Base-by-base conservation (phyloP, 2,797 vertebrate genomes). In the Danio tinwini region DNA sequence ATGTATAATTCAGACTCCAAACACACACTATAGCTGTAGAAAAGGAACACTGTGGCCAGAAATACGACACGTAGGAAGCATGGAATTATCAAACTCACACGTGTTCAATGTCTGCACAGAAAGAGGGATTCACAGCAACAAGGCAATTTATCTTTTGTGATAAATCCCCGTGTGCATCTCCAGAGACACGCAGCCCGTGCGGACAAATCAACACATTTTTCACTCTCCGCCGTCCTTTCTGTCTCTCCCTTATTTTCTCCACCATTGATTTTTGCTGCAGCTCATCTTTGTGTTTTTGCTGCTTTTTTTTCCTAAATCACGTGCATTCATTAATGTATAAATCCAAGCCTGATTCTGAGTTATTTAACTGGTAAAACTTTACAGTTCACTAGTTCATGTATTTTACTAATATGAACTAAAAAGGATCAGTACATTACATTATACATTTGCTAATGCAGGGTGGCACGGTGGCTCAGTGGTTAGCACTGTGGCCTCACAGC, bases 131-230 rank as follows among this genome's bases (percentile, higher is more conserved):
- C 80, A 74, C 83, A 77, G 86, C 83, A 86, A 85, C 85, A 67
- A 85, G 84, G 88, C 86, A 87, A 90, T 91, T 90, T 90, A 89
- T 92, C 89, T 91, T 86, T 86, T 4, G 73, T 92, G 91, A 92
- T 91, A 86, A 91, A 92, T 92, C 88, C 88, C 81, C 49, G 16
- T 74, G 74, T 76, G 78, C 58, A 84, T 89, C 89, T 86, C 88
- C 75, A 55, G 89, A 89, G 91, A 93, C 87, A 63, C 87, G 65
- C 82, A 88, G 89, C 85, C 86, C 82, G 82, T 87, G 83, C 81
- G 73, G 88, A 89, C 88, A 91, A 88, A 91, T 90, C 90, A 90
- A 88, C 90, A 91, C 89, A 89, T 91, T 90, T 89, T 91, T 91
- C 89, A 88, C 84, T 88, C 86, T 80, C 65, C 5, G 19, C 44